phyloP scores from a whole-genome alignment of 2,888 invertebrate species.

The Sinodicranocentrus sp. region DNA sequence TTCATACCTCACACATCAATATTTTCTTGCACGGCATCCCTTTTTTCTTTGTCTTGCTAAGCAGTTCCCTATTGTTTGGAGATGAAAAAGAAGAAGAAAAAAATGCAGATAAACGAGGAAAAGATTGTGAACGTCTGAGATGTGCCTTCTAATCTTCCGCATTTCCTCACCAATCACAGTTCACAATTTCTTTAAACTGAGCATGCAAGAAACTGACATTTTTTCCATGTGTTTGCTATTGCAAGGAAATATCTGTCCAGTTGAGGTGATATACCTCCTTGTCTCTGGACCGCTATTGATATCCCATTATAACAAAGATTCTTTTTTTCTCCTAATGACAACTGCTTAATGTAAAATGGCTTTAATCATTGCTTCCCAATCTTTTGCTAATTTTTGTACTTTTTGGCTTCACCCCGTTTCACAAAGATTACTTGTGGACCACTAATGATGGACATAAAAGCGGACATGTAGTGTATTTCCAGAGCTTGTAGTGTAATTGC shows the following conservation, averaged over 20 bases:
- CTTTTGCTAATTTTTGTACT: background rate
- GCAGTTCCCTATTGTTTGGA: background rate
- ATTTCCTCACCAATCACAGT: conserved; percentile 16
- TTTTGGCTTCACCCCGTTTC: too few species aligned
- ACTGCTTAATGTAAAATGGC: too few species aligned
- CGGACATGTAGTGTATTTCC: background rate
- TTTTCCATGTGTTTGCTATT: background rate
- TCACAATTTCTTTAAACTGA: background rate
- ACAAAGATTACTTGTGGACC: background rate
- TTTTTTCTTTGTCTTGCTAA: background rate
- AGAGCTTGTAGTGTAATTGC: background rate
- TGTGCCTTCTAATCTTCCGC: conserved; percentile 46
- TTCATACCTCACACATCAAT: too few species aligned
- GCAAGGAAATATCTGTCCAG: too few species aligned
- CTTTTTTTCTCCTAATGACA: too few species aligned
- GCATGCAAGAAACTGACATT: background rate
- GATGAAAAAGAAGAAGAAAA: conserved; percentile 14
- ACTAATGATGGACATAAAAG: conserved; percentile 11
- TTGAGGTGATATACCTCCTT: too few species aligned
- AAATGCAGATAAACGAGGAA: background rate
- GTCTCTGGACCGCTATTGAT: too few species aligned
- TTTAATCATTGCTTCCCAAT: background rate
- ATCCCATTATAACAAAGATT: too few species aligned
- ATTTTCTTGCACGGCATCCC: background rate
- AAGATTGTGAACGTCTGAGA: too few species aligned